Conservation (phyloP, 2,113 vertebrate genomes). For the Lota lota region DNA sequence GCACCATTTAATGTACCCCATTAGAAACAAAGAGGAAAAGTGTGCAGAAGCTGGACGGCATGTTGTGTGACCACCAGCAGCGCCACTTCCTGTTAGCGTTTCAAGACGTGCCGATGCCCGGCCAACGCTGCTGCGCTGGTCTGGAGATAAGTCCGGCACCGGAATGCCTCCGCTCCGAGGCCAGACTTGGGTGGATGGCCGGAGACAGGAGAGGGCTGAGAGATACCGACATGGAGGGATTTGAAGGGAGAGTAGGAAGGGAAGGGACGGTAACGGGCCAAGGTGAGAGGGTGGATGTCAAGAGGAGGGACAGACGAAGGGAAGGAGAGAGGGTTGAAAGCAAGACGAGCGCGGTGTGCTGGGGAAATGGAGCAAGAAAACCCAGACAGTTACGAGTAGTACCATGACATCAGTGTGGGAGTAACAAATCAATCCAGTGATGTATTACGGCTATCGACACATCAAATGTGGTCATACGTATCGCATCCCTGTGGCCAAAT, state of each 20-base stretch:
- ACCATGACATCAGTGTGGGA: too few relatives aligned
- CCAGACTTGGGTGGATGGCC: constrained; percentile 38
- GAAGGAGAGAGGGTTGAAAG: too few relatives aligned
- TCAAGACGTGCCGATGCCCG: neutral
- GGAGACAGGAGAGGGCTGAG: constrained; percentile 10
- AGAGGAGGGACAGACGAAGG: too few relatives aligned
- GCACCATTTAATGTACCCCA: neutral
- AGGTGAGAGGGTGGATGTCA: too few relatives aligned
- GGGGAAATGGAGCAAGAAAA: neutral
- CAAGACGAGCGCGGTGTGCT: constrained; percentile 31
- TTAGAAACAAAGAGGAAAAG: constrained; percentile 27
- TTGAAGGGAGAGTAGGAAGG: constrained; percentile 23
- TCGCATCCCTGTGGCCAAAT: too few relatives aligned
- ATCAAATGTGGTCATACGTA: too few relatives aligned
- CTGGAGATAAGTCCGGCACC: constrained; percentile 58
- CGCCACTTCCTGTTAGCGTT: constrained; percentile 41
- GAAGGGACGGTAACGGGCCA: constrained; percentile 12
- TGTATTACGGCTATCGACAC: too few relatives aligned
- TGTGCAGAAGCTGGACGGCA: constrained; percentile 36
- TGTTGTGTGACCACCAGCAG: constrained; percentile 29
- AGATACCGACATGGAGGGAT: too few relatives aligned
- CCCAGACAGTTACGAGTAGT: too few relatives aligned
- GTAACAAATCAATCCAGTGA: too few relatives aligned
- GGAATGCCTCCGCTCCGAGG: constrained; percentile 64
- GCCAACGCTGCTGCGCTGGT: constrained; percentile 20